phyloP scores from a whole-genome alignment of 2,113 vertebrate genomes.

The Nanger granti region DNA sequence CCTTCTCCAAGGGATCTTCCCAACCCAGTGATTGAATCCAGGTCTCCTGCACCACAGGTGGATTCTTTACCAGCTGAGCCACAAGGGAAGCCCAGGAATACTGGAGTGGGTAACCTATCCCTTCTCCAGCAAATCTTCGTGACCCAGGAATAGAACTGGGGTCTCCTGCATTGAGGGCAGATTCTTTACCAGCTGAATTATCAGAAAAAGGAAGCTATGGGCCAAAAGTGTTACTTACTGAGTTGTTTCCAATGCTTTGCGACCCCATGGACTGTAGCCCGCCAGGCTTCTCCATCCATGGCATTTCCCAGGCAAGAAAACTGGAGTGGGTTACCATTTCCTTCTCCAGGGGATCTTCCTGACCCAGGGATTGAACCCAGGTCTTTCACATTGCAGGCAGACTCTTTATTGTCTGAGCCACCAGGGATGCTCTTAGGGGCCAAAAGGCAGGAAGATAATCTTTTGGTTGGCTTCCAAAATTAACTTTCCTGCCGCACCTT shows the following conservation, averaged over 20 bases:
- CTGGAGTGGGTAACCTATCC: background rate
- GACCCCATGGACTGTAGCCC: background rate
- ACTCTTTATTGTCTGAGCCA: background rate
- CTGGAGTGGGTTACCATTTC: background rate
- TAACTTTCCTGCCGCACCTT: background rate
- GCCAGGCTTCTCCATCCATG: background rate
- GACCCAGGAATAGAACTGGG: too few relatives aligned
- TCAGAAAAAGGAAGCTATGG: background rate
- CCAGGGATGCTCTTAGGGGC: background rate
- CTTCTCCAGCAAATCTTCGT: too few relatives aligned
- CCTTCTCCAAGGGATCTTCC: background rate
- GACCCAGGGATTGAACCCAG: background rate
- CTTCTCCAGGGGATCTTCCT: background rate
- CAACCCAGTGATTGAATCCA: background rate
- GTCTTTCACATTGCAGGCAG: background rate
- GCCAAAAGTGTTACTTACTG: background rate
- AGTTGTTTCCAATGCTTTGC: fast-evolving
- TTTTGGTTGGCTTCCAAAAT: background rate
- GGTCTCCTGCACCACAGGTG: background rate
- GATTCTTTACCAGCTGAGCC: background rate
- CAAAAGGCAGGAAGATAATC: background rate
- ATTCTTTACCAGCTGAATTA: background rate
- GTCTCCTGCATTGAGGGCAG: background rate
- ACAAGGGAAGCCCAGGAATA: background rate
- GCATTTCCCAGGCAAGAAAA: background rate